Base-by-base conservation (phyloP, 2,113 vertebrate genomes). In the Corydoras sp. region DNA sequence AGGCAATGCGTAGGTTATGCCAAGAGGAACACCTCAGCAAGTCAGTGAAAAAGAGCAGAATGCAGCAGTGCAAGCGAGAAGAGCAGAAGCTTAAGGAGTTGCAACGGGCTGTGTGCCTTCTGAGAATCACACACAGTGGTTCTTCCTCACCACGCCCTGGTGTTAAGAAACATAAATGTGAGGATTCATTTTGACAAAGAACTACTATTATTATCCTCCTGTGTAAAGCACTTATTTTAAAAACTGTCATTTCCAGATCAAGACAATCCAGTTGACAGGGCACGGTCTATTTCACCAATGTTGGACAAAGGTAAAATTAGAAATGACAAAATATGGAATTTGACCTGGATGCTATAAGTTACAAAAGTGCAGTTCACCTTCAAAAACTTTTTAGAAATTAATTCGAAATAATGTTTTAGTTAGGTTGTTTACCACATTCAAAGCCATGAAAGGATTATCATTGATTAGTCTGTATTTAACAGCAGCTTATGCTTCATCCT, bases 71-170 rank as follows among this genome's bases (percentile, higher is more conserved):
- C 0, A 87, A 86, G 76, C 86, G 82, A 7, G 91, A 92, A 73
- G 93, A 96, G 82, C 88, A 85, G 75, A 95, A 94, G 80, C 85
- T 98, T 14, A 88, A 87, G 49, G 88, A 83, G 14, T 86, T 97
- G 5, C 90, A 95, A 80, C 88, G 86, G 32, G 31, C 80, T 0
- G 82, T 93, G 35, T 91, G 89, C 5, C 89, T 92, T 58, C 81
- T 86, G 12, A 82, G 79, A 4, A 80, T 91, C 13, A 82, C 85
- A 68, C 85, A 79, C 0, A 83, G 83, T 0, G 84, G 83, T 43
- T 82, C 80, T 2, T 82, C 80, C 2, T 89, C 87, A 15, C 86
- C 86, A 13, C 86, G 81, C 59, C 86, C 88, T 48, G 83, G 79
- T 64, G 82, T 80, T 64, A 67, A 81, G 63, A n/a, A 62, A 12